Base-by-base conservation (phyloP, 2,113 vertebrate species). In the Holacanthus passer region DNA sequence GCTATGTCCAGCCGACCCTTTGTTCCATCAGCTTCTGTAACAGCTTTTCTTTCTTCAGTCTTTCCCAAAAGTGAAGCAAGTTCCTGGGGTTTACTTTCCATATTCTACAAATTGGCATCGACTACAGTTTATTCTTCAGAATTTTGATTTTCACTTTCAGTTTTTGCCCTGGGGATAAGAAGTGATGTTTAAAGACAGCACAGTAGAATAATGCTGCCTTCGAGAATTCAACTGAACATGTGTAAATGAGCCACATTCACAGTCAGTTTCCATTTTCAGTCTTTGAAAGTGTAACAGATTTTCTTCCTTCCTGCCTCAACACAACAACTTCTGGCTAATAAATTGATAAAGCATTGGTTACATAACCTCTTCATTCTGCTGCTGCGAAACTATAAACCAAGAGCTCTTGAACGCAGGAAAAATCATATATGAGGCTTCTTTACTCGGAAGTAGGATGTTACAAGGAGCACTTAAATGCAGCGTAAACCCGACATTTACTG, bases 401-500 rank as follows among this genome's bases (percentile, higher is more conserved):
- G 29, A n/a, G 17, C 31, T 19, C 22, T 55, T 60, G 22, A 62
- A 73, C 7, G 0, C 39, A 79, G 67, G 52, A 53, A 74, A 74
- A 68, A 52, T 11, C 29, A 27, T 0, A 27, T 24, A 45, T 63
- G 37, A 55, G 53, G 27, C 39, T 55, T 59, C 72, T 55, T 77
- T 20, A 19, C 68, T 22, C 43, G 8, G 67, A 81, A 68, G 69
- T 16, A 11, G 39, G 72, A 69, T 47, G 27, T 71, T 60, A 76
- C 12, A 9, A 52, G 27, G 11, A 56, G 62, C 69, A 64, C 73
- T 88, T 86, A 60, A 85, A 80, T 24, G 59, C 67, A 70, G 45
- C 43, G n/a, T 10, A 29, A 90, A 79, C 43, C 77, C 35, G 13
- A 77, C 76, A 62, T 84, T 83, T 85, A 83, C 59, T 13, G 31